Percentiles rank a stretch among this genome's conserved stretches.
Conservation (phyloP, 2,888 invertebrate species). For the Torymus tubicola region DNA sequence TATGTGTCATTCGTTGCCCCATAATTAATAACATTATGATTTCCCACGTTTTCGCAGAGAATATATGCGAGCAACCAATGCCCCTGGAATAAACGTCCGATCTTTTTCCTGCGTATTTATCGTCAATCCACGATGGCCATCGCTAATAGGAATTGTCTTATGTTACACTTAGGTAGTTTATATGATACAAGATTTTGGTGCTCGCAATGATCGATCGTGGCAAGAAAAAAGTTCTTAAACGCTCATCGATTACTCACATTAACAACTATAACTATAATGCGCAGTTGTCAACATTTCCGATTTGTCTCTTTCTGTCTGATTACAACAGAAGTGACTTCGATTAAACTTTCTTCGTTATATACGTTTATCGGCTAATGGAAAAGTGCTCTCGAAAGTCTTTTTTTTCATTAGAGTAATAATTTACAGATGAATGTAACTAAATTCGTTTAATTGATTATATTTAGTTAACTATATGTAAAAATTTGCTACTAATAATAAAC, state of each 20-base stretch:
- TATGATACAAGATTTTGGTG: constrained; percentile 50
- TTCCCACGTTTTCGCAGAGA: constrained; percentile 10
- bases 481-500: background rate
- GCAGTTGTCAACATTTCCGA: constrained; percentile 19
- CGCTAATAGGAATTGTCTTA: constrained; percentile 40
- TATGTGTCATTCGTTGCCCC: constrained; percentile 38
- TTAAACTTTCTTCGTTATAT: constrained; percentile 18
- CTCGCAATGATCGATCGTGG: constrained; percentile 45
- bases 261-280: constrained; percentile 1
- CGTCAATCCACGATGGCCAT: constrained; percentile 16
- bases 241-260: constrained; percentile 10
- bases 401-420: background rate
- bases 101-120: background rate
- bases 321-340: constrained; percentile 21
- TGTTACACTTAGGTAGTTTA: constrained; percentile 25
- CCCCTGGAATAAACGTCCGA: constrained; percentile 20
- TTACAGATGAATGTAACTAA: background rate
- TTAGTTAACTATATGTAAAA: background rate
- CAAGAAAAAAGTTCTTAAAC: constrained; percentile 25
- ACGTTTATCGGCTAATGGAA: constrained; percentile 13
- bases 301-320: background rate
- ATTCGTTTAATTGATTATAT: too few species aligned
- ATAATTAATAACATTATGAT: constrained; percentile 6
- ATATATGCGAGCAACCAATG: constrained; percentile 28
- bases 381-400: constrained; percentile 3